Evolutionary conservation across 2,113 vertebrate genomes (phyloP), one percentile per base, ranked within the genome.

Genomic region (Lophochroa leadbeateri): DNA sequence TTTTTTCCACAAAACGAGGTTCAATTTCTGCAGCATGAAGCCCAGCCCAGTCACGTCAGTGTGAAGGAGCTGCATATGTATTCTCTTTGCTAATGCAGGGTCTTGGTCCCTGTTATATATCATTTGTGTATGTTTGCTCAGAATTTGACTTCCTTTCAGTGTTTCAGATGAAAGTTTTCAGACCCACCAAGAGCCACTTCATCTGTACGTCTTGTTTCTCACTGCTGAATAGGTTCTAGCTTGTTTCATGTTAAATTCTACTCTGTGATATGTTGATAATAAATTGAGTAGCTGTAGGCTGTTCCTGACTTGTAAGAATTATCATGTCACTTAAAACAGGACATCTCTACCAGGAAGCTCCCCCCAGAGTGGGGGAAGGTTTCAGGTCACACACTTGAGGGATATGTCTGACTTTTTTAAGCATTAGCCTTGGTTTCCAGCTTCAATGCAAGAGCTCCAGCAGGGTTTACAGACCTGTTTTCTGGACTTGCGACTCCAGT

Each of bases 121-220:
- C 10, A 2, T 53, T 85, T 82, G 25, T 44, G 13, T 55, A 8
- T 29, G 14, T 49, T 43, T 81, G 28, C 25, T 87, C 52, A 61
- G 52, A 33, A 47, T 24, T 28, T 70, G 21, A 19, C 24, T 68
- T 88, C 9, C 35, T 68, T 49, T 72, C 52, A 81, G 46, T 1
- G 1, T 37, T 17, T 57, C 29, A 67, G 12, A 46, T 70, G 46
- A 55, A 68, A 3, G 1, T 19, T 58, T 87, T 33, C 53, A 72
- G 39, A 33, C 9, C 31, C 17, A n/a, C 16, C 39, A 82, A 44
- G 27, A 77, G 8, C n/a, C 0, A 0, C 41, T 79, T 78, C 10
- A 11, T 6, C 44, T 15, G 4, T 14, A 13, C 21, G 1, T 3
- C 17, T 11, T 16, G 33, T 57, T 91, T 71, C 72, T 71, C 53